Evolutionary conservation across 2,113 vertebrate species (phyloP).

Genomic region (Megalops atlanticus): DNA sequence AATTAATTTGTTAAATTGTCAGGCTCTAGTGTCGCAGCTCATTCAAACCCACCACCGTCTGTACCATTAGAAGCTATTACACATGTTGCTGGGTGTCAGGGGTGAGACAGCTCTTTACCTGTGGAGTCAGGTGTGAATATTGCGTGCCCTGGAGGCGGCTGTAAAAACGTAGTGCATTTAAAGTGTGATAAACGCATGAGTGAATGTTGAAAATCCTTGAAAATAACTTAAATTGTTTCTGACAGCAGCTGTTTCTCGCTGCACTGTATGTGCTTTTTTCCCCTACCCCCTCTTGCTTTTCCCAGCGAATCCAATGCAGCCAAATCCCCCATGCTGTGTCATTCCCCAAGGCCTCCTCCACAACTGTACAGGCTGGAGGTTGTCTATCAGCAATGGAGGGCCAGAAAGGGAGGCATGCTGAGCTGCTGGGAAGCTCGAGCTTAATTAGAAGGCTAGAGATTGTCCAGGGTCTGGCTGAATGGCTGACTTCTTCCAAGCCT

Average conservation of each 20-base stretch:
- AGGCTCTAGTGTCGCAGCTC: no score
- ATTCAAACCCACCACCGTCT: no score
- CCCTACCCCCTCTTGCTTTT: not conserved
- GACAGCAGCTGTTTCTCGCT: not conserved
- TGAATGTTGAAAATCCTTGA: no score
- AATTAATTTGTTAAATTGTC: no score
- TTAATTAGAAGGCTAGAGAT: slow-evolving; percentile 39
- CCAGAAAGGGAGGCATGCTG: slow-evolving; percentile 38
- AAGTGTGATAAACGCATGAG: no score
- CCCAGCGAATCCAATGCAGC: not conserved
- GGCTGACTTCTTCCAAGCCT: slow-evolving; percentile 42
- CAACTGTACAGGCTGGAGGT: slow-evolving; percentile 6
- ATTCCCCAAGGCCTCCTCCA: not conserved
- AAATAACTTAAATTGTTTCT: not conserved
- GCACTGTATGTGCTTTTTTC: not conserved
- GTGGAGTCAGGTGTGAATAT: not conserved
- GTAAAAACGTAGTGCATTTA: no score
- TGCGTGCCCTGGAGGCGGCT: not conserved
- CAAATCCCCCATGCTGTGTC: not conserved
- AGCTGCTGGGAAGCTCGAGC: slow-evolving; percentile 29
- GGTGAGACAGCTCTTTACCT: no score
- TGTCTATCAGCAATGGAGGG: not conserved
- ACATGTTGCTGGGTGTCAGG: no score
- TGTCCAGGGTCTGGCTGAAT: slow-evolving; percentile 23
- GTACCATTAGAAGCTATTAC: no score